Evolutionary conservation across 2,888 invertebrate genomes (phyloP).

Genomic region (Choreutis nemorana): DNA sequence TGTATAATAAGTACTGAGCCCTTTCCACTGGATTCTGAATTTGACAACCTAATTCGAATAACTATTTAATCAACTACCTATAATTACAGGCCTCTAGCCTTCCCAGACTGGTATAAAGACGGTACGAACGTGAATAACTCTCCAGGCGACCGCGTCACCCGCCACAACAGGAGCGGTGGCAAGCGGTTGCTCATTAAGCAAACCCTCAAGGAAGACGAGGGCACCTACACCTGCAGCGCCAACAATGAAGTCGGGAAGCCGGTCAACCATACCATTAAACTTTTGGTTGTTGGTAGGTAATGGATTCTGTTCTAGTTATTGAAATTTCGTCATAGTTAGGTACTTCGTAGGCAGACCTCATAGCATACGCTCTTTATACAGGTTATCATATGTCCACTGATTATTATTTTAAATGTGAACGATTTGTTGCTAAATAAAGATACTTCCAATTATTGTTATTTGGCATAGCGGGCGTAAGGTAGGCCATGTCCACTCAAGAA

Average conservation of each 20-base stretch:
- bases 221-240: slow-evolving; percentile 35
- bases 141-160: slow-evolving; percentile 28
- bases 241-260: slow-evolving; percentile 33
- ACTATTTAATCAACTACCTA: neutral
- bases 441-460: no score
- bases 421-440: no score
- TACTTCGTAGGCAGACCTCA: no score
- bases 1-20: no score
- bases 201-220: slow-evolving; percentile 30
- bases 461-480: no score
- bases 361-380: no score
- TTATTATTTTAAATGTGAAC: no score
- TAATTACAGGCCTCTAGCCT: slow-evolving; percentile 32
- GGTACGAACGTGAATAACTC: slow-evolving; percentile 25
- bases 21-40: no score
- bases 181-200: slow-evolving; percentile 41
- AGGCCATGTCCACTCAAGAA: no score
- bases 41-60: no score
- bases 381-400: no score
- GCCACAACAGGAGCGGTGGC: slow-evolving; percentile 41
- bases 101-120: slow-evolving; percentile 42
- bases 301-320: slow-evolving; percentile 11
- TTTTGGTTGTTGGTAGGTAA: slow-evolving; percentile 51
- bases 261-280: slow-evolving; percentile 30
- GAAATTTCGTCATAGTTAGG: no score